These are phyloP conservation scores for Bos javanicus DNA, from an alignment of 2,113 vertebrate genomes.

Conservation along the genomic window DNA sequence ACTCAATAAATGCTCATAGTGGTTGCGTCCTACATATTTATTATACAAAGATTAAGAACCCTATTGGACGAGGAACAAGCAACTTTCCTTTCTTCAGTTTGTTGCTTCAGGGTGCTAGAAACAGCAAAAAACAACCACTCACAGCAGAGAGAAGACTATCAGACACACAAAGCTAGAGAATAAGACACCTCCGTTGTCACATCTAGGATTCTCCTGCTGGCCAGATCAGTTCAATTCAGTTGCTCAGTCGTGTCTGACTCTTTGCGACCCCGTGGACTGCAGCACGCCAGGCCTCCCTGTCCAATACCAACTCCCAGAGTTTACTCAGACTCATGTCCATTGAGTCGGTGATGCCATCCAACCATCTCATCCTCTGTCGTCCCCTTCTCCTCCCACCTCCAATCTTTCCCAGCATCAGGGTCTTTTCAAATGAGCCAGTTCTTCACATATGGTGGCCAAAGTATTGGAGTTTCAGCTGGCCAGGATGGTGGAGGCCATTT, in stretches of 20 bases:
- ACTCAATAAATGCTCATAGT: constrained; percentile 15
- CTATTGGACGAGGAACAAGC: background rate
- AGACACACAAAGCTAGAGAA: background rate
- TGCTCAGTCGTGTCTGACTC: background rate
- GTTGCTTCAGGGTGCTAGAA: background rate
- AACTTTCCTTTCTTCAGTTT: background rate
- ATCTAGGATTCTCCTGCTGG: background rate
- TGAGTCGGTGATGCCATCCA: background rate
- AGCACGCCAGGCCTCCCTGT: background rate
- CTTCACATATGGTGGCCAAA: background rate
- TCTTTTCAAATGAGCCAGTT: background rate
- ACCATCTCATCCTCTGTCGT: background rate
- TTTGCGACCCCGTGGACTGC: background rate
- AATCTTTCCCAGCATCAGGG: background rate
- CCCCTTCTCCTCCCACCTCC: background rate
- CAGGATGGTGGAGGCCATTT: background rate
- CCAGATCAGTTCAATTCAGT: background rate
- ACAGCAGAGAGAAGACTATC: background rate
- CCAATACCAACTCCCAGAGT: background rate
- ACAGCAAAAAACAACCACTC: background rate
- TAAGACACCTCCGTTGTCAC: background rate
- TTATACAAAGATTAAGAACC: background rate
- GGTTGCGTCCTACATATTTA: background rate
- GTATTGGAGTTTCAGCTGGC: background rate
- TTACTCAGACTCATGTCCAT: background rate